Evolutionary conservation across 2,888 invertebrate genomes (phyloP).

Genomic region (Agriopis marginaria): DNA sequence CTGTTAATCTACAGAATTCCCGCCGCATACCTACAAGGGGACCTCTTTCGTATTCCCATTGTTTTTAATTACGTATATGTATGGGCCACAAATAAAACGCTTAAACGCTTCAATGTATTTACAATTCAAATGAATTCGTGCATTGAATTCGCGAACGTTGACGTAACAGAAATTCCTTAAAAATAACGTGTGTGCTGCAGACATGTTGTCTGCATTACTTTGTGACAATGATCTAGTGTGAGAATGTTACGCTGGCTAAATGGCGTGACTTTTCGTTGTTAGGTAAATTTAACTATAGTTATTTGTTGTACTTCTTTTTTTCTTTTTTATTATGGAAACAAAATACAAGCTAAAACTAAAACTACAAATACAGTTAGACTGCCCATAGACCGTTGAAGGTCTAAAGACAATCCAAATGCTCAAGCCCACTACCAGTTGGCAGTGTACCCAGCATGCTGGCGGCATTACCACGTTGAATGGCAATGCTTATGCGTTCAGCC

Average conservation of each 20-base stretch:
- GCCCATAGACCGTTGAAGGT: too few species aligned
- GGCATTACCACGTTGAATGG: too few species aligned
- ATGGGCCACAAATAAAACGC: constrained; percentile 49
- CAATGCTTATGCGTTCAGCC: too few species aligned
- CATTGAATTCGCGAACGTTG: constrained; percentile 46
- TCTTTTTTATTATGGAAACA: too few species aligned
- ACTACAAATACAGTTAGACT: too few species aligned
- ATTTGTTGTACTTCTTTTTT: background rate
- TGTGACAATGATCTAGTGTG: constrained; percentile 33
- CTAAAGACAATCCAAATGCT: too few species aligned
- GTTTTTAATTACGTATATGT: constrained; percentile 56
- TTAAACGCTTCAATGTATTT: constrained; percentile 55
- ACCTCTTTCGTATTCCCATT: constrained; percentile 55
- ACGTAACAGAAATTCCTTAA: constrained; percentile 40
- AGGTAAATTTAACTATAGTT: background rate
- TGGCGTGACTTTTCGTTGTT: constrained; percentile 23
- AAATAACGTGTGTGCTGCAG: constrained; percentile 34
- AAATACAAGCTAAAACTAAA: too few species aligned
- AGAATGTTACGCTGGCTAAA: constrained; percentile 24
- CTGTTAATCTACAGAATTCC: constrained; percentile 56
- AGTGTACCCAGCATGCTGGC: too few species aligned
- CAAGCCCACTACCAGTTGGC: too few species aligned
- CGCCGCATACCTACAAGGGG: constrained; percentile 47
- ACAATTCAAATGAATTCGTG: constrained; percentile 55
- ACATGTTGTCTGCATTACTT: constrained; percentile 43